Conservation (phyloP, 2,888 invertebrate genomes). For the Scrobipalpa costella region DNA sequence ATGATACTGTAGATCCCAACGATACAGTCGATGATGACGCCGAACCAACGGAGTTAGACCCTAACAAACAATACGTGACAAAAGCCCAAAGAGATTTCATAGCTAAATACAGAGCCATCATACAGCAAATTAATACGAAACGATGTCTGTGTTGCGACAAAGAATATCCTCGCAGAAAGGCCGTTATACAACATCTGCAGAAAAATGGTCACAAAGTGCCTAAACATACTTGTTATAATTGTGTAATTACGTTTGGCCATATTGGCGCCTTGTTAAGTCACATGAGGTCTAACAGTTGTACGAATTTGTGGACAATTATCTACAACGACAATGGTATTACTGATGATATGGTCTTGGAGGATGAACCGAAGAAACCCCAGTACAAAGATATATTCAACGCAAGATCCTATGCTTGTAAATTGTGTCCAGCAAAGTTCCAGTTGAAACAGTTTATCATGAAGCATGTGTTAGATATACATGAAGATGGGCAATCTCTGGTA, state of each 20-base stretch:
- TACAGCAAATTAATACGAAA: conserved; percentile 75
- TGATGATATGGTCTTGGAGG: conserved; percentile 69
- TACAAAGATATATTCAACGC: conserved; percentile 78
- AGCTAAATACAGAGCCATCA: conserved; percentile 67
- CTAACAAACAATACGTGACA: conserved; percentile 68
- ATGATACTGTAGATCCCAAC: conserved; percentile 58
- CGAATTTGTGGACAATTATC: conserved; percentile 76
- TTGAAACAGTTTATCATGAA: conserved; percentile 78
- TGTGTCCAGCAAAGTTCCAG: conserved; percentile 77
- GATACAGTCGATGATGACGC: conserved; percentile 42
- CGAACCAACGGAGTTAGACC: conserved; percentile 57
- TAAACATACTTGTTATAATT: conserved; percentile 83
- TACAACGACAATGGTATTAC: conserved; percentile 75
- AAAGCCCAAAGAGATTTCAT: conserved; percentile 74
- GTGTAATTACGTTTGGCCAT: conserved; percentile 80
- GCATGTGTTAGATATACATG: conserved; percentile 74
- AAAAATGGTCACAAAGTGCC: conserved; percentile 81
- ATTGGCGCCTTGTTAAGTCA: conserved; percentile 77
- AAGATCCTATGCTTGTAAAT: conserved; percentile 74
- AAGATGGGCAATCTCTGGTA: conserved; percentile 72
- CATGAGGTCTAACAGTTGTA: conserved; percentile 75
- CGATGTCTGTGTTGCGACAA: conserved; percentile 73
- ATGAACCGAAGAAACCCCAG: conserved; percentile 68
- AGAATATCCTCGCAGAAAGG: conserved; percentile 74
- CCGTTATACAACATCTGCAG: conserved; percentile 77